Conservation (phyloP, 2,113 vertebrate genomes). For the Callithrix jacchus region DNA sequence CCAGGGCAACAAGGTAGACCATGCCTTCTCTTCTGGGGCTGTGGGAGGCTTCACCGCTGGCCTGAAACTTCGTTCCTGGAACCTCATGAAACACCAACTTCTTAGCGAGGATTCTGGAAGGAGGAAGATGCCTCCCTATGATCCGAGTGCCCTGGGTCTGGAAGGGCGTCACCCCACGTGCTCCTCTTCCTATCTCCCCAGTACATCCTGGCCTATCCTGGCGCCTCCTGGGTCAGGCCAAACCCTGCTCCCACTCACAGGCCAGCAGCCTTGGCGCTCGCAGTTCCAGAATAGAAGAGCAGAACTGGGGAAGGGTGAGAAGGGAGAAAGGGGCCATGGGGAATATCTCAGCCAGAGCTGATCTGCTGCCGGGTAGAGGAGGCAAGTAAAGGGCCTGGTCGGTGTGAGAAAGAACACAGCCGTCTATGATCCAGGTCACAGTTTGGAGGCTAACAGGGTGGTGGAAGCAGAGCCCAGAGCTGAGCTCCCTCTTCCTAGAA, state of each 20-base stretch:
- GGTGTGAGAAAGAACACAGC: background rate
- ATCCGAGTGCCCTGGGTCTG: background rate
- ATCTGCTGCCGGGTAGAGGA: background rate
- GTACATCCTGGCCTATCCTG: too few species aligned
- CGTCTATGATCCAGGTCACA: fast-evolving
- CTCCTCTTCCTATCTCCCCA: background rate
- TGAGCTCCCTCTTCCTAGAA: background rate
- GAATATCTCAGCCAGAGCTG: fast-evolving
- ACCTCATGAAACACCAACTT: too few species aligned
- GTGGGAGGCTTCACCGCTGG: fast-evolving
- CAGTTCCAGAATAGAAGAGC: background rate
- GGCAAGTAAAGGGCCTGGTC: background rate
- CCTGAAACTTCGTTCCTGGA: background rate
- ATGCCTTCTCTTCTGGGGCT: background rate
- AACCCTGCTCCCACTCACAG: too few species aligned
- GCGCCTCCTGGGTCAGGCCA: background rate
- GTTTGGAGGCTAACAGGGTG: fast-evolving
- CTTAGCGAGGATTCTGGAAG: background rate
- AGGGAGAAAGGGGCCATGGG: background rate
- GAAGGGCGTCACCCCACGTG: fast-evolving
- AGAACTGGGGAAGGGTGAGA: too few species aligned
- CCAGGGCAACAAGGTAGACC: fast-evolving
- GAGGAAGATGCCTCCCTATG: fast-evolving
- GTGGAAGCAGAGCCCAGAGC: background rate
- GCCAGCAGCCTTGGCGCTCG: background rate